Base-by-base conservation (phyloP, 2,888 invertebrate genomes). In the Craniophora ligustri region DNA sequence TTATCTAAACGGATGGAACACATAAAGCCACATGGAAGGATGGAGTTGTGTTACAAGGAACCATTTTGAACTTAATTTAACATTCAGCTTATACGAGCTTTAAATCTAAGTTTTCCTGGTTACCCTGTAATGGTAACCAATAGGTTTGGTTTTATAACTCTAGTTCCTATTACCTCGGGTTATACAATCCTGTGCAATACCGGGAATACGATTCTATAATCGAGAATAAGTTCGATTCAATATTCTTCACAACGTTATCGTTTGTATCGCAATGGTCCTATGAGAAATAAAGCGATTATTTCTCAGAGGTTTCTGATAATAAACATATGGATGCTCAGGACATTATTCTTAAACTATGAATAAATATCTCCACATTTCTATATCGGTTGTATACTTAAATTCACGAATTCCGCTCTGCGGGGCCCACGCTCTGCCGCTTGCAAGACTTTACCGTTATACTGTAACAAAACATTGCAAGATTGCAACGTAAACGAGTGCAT, bases 401-500 rank as follows among this genome's bases (percentile, higher is more conserved):
- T 75, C 75, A 76, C 75, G 78, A 76, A 75, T 73, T 74, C 70
- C 56, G 56, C 59, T 67, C 51, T 36, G 39, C 56, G 55, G 63
- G 55, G 67, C 74, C 76, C 76, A 78, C 72, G 77, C 72, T 66
- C 70, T 53, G 53, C 69, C 57, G 66, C 61, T 67, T 67, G 71
- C 67, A 71, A 63, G 49, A 57, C 35, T 56, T 51, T 66, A 81
- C 83, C 81, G 82, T 82, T 82, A 79, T 41, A 50, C 61, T 54
- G 57, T 64, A 79, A 82, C 78, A 81, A 81, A 82, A 78, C 77
- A 73, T 75, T 79, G 79, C 78, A 79, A 75, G 76, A 73, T 74
- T 79, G 79, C 78, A 79, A 75, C 76, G 59, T 78, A 78, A 82
- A 84, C 75, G 81, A 82, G 77, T 81, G 81, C 82, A 83, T 82